These are phyloP conservation scores for Mugil cephalus DNA, from an alignment of 2,113 vertebrate genomes.

Conservation along the genomic window DNA sequence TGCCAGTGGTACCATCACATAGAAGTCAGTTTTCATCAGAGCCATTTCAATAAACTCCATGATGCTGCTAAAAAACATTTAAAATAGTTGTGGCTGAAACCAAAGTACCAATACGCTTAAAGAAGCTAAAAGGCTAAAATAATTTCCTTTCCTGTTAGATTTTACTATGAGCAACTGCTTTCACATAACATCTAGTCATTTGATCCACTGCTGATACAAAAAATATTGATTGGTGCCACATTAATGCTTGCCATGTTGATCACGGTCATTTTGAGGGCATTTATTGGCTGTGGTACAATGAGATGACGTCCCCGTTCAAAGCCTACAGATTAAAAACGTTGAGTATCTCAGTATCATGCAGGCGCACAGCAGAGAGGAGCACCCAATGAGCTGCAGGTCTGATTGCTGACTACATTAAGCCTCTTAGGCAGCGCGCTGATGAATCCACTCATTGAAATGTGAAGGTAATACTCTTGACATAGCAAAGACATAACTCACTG, in stretches of 20 bases:
- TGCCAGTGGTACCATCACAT: too few relatives aligned
- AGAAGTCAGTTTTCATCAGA: too few relatives aligned
- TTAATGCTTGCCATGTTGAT: background rate
- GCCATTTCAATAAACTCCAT: too few relatives aligned
- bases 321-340: too few relatives aligned
- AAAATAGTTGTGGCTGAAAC: background rate
- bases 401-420: slow-evolving; percentile 61
- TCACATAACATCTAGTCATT: background rate
- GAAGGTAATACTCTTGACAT: slow-evolving; percentile 72
- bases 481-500: slow-evolving; percentile 65
- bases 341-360: slow-evolving; percentile 20
- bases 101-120: background rate
- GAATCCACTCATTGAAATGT: slow-evolving; percentile 69
- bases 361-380: slow-evolving; percentile 13
- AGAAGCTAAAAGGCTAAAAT: background rate
- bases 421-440: slow-evolving; percentile 60
- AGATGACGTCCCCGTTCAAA: background rate
- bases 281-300: background rate
- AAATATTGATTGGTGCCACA: background rate
- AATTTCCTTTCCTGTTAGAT: background rate
- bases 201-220: background rate
- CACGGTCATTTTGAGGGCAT: too few relatives aligned
- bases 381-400: slow-evolving; percentile 45
- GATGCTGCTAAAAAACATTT: too few relatives aligned
- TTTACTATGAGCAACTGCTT: background rate